These are phyloP conservation scores for Steinernema feltiae DNA, from an alignment of 1,140 invertebrate genomes.

Conservation along the genomic window DNA sequence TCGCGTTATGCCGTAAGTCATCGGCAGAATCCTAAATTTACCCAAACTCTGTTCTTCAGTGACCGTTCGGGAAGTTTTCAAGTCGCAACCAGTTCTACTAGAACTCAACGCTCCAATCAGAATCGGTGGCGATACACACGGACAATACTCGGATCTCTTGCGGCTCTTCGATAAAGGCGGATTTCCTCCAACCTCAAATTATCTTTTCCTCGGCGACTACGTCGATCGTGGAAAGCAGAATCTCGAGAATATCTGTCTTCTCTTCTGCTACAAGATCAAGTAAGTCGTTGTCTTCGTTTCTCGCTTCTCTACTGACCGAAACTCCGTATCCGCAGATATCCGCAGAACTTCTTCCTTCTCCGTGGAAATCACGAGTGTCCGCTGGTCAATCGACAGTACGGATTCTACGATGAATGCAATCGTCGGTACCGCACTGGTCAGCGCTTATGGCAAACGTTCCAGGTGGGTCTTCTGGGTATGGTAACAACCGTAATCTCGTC, in stretches of 20 bases:
- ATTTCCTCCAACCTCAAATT: conserved; percentile 99
- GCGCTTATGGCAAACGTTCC: conserved; percentile 62
- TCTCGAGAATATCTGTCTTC: conserved; percentile 64
- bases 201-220: conserved; percentile 89
- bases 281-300: conserved; percentile 57
- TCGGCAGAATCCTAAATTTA: too few relatives aligned
- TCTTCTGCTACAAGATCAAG: conserved; percentile 64
- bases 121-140: conserved; percentile 55
- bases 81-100: conserved; percentile 63
- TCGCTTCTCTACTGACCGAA: background rate
- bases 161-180: conserved; percentile 60
- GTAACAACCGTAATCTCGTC: background rate
- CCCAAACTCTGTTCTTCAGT: too few relatives aligned
- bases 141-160: conserved; percentile 19
- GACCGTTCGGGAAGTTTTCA: conserved; percentile 59
- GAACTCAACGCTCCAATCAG: conserved; percentile 63
- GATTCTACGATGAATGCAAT: conserved; percentile 63
- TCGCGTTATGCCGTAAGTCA: background rate
- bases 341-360: conserved; percentile 66
- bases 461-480: conserved; percentile 25
- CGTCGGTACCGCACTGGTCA: conserved; percentile 59
- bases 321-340: conserved; percentile 57
- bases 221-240: conserved; percentile 78
- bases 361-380: conserved; percentile 68
- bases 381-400: conserved; percentile 65